phyloP scores from a whole-genome alignment of 2,797 vertebrate species.

The Synanceia verrucosa region DNA sequence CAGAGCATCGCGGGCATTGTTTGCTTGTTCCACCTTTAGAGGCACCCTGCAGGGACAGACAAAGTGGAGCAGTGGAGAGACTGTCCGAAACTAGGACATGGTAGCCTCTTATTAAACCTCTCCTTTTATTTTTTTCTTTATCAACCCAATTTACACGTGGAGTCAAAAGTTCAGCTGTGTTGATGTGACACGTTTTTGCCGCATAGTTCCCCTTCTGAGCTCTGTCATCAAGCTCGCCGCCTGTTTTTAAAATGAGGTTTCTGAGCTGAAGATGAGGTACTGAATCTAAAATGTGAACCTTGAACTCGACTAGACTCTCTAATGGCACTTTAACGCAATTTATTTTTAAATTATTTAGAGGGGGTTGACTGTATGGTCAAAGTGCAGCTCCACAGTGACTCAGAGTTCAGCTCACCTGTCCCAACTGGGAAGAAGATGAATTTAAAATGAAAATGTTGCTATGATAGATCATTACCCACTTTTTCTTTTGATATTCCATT shows the following conservation, averaged over 20 bases:
- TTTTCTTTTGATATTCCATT: slow-evolving; percentile 47
- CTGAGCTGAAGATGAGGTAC: slow-evolving; percentile 22
- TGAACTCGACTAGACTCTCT: slow-evolving; percentile 45
- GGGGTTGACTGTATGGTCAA: slow-evolving; percentile 45
- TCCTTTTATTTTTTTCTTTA: slow-evolving; percentile 16
- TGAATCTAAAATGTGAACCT: slow-evolving; percentile 50
- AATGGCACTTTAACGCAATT: slow-evolving; percentile 30
- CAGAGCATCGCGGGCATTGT: slow-evolving; percentile 95
- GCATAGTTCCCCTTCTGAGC: slow-evolving; percentile 20
- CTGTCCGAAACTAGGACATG: slow-evolving; percentile 65
- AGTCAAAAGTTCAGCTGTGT: slow-evolving; percentile 13
- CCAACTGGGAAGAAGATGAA: slow-evolving; percentile 34
- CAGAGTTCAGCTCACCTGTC: slow-evolving; percentile 51
- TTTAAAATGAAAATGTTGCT: slow-evolving; percentile 46
- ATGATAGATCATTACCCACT: background rate
- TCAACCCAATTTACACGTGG: slow-evolving; percentile 40
- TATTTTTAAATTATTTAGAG: slow-evolving; percentile 59
- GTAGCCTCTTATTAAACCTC: slow-evolving; percentile 42
- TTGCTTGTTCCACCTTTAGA: slow-evolving; percentile 98
- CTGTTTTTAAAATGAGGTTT: slow-evolving; percentile 15
- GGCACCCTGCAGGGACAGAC: slow-evolving; percentile 87
- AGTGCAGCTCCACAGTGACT: slow-evolving; percentile 55
- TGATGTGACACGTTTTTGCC: slow-evolving; percentile 21
- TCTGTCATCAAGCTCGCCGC: background rate
- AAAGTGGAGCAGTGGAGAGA: slow-evolving; percentile 72